Base-by-base conservation (phyloP, 2,888 invertebrate species). In the Drosophila algonquin region DNA sequence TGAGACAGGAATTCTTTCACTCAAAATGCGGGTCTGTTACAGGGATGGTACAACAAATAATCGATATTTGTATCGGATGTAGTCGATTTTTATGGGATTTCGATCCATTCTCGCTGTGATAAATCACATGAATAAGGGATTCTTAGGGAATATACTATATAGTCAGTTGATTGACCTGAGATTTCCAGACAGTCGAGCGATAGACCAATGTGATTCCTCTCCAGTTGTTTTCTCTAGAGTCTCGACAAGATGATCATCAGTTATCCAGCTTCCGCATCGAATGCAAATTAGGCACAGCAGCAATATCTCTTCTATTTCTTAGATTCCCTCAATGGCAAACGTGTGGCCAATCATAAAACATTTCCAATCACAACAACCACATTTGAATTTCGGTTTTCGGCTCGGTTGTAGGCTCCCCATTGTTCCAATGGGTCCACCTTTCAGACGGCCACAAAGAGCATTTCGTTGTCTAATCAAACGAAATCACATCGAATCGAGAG, bases 201-300 rank as follows among this genome's bases (percentile, higher is more conserved):
- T n/a, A 16, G 3, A 21, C 7, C 53, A 53, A 14, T 12, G 21
- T 21, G 27, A 21, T 24, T 45, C 12, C 45, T 30, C 18, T n/a
- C 21, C 12, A 10, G 44, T 46, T 55, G 4, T n/a, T 21, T 10
- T 18, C 47, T n/a, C 14, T 14, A 21, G 12, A 18, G 40, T 30
- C 0, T 9, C n/a, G n/a, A 4, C 32, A 54, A 54, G 48, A 30
- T 30, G 62, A 72, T 52, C 32, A 27, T 53, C 73, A 54, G 53
- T 62, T 72, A 73, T 54, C 27, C 55, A 48, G 57, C 54, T 80
- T 80, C 65, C 80, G 73, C 60, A 72, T 75, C 80, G 77, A 57
- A 80, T 79, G 76, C 75, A 79, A 75, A 76, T 75, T 75, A 57
- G 72, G 44, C 48, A 61, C 51, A 60, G 60, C 51, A 40, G 57